Percentiles rank a stretch among this genome's conserved stretches.
phyloP scores from a whole-genome alignment of 2,888 invertebrate genomes.

The Pseudococcus jackbeardsleyi region DNA sequence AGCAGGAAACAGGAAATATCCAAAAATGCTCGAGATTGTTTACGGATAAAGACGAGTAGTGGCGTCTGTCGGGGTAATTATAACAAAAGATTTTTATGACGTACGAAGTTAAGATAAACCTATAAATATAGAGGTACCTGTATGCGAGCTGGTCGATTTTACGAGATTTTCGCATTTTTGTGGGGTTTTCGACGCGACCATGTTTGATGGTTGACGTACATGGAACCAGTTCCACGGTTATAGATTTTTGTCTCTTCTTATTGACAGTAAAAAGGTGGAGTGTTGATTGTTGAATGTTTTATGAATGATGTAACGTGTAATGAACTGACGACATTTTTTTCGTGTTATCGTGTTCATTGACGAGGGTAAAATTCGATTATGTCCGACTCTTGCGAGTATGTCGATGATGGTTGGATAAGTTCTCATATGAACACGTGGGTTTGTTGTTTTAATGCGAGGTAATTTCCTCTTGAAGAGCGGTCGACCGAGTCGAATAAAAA shows the following conservation, averaged over 20 bases:
- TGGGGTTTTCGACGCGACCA: not conserved
- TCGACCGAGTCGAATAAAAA: not conserved
- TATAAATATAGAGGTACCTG: not conserved
- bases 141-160: not conserved
- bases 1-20: slow-evolving; percentile 47
- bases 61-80: slow-evolving; percentile 4
- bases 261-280: not conserved
- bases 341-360: not conserved
- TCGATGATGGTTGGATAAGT: not conserved
- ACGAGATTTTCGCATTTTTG: slow-evolving; percentile 34
- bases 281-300: not conserved
- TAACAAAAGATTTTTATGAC: slow-evolving; percentile 38
- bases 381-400: not conserved
- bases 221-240: not conserved
- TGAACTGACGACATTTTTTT: not conserved
- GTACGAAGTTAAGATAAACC: not conserved
- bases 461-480: not conserved
- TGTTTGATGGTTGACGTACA: not conserved
- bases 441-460: not conserved
- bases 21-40: slow-evolving; percentile 18
- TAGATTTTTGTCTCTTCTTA: slow-evolving; percentile 7
- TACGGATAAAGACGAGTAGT: not conserved
- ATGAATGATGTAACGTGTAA: slow-evolving; percentile 30
- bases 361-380: not conserved
- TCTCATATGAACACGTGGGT: not conserved